Base-by-base conservation (phyloP, 1,140 invertebrate species). In the Hypsibius dujardini region DNA sequence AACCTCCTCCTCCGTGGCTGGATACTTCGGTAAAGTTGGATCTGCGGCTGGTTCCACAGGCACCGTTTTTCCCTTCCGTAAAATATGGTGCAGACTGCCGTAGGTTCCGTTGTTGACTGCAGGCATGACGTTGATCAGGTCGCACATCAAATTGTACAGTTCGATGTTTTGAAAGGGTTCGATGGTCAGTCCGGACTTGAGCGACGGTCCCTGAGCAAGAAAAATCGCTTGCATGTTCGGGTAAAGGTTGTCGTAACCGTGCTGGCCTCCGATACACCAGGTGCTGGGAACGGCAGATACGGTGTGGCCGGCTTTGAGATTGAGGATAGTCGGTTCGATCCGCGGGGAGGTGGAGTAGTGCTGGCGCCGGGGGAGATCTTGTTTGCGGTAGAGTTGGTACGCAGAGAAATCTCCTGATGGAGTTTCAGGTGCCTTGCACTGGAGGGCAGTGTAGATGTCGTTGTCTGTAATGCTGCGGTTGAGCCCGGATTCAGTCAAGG, bases 151-250 rank as follows among this genome's bases (percentile, higher is more conserved):
- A 14, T 84, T 82, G 75, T 84, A 87, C 47, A 88, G 76, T 76
- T 88, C 86, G 1, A 87, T 80, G 73, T 81, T 86, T 47, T 84
- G 76, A 75, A 88, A 86, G 1, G 83, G 83, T 1, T 81, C 75
- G 1, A 83, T 74, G 75, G 80, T 80, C 71, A 81, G 81, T 46
- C 80, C 76, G 69, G 78, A 74, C 74, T 81, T 79, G 76, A 88
- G 85, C 46, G 81, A 79, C 60, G 87, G 86, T 2, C 87, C 87
- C 71, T 80, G 78, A 0, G 86, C 87, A 71, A 88, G 81, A 74
- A 88, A 88, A 73, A 86, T 84, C 46, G 86, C 84, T 75, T 84
- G 82, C 87, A 88, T 88, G 15, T 80, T 78, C 47, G 73, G 70
- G 1, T 79, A 75, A 15, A 77, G 77, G 73, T 86, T 86, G 73